Base-by-base conservation (phyloP, 2,113 vertebrate genomes). In the Toxotes jaculatrix region DNA sequence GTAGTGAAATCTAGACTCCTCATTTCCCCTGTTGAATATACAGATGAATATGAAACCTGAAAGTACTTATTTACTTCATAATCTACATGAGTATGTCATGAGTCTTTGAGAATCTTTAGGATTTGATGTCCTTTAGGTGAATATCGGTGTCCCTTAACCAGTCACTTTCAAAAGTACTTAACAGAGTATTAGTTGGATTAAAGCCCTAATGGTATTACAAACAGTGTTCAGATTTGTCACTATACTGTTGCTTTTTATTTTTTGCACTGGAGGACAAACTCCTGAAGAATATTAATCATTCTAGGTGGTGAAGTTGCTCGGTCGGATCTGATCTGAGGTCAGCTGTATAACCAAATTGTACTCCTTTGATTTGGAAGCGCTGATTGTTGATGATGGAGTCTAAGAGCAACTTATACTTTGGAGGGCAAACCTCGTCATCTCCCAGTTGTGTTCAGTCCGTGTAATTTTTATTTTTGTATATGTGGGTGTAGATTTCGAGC, bases 401-500 rank as follows among this genome's bases (percentile, higher is more conserved):
- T 59, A 51, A 57, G 49, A 31, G 51, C 32, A 53, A 42, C 34
- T 64, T 49, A 4, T 51, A 59, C 61, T 79, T 70, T 27, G 49
- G 60, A 85, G 73, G 56, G 75, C 23, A 76, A 73, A 65, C 59
- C 64, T 70, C 71, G 60, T 84, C 61, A 71, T 83, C 73, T 87
- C 40, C 55, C 67, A 55, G 70, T 83, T 79, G 72, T 88, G 83
- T 86, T 90, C 66, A 64, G 74, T 87, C 80, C 7, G 55, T 90
- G 80, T 89, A 7, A 73, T 84, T 84, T 89, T 81, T 27, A 66
- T 84, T 87, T 87, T 84, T 89, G 80, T 87, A 77, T 70, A 79
- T 70, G 83, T 90, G 84, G 12, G 72, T 88, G 85, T 91, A 89
- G 55, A 81, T 87, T 57, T 75, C 61, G 78, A 84, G 81, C 61